Evolutionary conservation across 2,797 vertebrate genomes (phyloP), one percentile per base, ranked within the genome.

Genomic region (Masticophis lateralis): DNA sequence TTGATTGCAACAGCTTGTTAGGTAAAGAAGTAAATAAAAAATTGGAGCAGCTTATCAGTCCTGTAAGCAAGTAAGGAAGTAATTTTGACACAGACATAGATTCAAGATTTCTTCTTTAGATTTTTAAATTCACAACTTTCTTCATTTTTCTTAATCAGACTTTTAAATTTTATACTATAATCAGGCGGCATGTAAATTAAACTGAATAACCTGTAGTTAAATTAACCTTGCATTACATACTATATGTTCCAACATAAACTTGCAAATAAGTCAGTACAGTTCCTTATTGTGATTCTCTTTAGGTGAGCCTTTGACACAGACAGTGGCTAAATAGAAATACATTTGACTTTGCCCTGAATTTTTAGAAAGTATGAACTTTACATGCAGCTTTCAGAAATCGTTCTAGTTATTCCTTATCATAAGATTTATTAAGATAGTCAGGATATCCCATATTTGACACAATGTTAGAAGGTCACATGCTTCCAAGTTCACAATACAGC

Each of bases 131-230:
- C 93, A 90, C 16, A 63, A 92, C 13, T 4, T 86, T 3, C 14
- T 94, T 56, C 11, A 91, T 92, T 94, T 92, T 93, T 95, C 60
- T 92, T 63, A 86, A 28, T 87, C 1, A 92, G 90, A 94, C 89
- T 92, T 91, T 93, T 94, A 92, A 96, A 43, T 27, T 89, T 37
- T 53, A 94, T 22, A 14, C 86, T 89, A 60, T 14, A 93, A 47
- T 94, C 87, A 93, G 12, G 92, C 51, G 92, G 55, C 57, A 90
- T 94, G 63, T 8, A 95, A 95, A 96, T 92, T 88, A 92, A 1
- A 57, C 11, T 90, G 86, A 1, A 47, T 94, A 79, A 69, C n/a
- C 66, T 32, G n/a, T 69, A 69, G n/a, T 69, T 69, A 69, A 69
- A 32, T 32, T 69, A 32, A 32, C 14, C 66, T 18, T 32, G n/a